Conservation (phyloP, 2,888 invertebrate species). For the Nysson spinosus region DNA sequence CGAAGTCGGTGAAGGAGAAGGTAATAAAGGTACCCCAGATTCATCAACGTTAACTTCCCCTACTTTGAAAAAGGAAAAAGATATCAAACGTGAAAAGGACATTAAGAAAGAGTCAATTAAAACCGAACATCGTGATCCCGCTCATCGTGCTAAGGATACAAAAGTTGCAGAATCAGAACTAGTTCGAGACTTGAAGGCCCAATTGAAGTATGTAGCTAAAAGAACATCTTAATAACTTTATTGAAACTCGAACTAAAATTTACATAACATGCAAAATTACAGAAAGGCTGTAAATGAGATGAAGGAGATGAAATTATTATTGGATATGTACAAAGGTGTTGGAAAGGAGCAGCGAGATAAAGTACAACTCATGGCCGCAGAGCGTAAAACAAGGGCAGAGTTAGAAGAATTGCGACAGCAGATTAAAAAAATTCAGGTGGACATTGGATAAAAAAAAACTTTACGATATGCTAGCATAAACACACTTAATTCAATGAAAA, state of each 20-base stretch:
- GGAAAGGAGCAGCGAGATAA: constrained; percentile 98
- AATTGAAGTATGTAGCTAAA: constrained; percentile 87
- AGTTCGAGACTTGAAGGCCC: constrained; percentile 92
- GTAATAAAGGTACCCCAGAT: constrained; percentile 76
- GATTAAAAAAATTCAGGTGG: constrained; percentile 89
- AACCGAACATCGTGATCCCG: constrained; percentile 79
- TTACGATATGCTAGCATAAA: not conserved
- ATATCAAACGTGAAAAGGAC: constrained; percentile 82
- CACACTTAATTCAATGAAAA: not conserved
- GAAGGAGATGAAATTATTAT: constrained; percentile 94
- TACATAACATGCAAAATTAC: too few species aligned
- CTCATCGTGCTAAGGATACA: constrained; percentile 82
- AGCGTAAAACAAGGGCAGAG: constrained; percentile 93
- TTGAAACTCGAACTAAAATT: too few species aligned
- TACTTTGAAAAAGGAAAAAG: constrained; percentile 81
- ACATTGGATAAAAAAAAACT: not conserved
- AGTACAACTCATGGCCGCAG: constrained; percentile 96
- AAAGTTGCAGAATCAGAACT: constrained; percentile 86
- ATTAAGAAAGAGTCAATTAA: constrained; percentile 77
- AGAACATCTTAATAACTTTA: not conserved
- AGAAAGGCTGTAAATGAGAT: constrained; percentile 95
- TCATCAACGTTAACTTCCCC: constrained; percentile 74
- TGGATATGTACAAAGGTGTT: constrained; percentile 99
- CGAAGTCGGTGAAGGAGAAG: constrained; percentile 77
- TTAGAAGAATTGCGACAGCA: constrained; percentile 92